Conservation (phyloP, 1,140 invertebrate genomes). For the Onthophagus taurus region DNA sequence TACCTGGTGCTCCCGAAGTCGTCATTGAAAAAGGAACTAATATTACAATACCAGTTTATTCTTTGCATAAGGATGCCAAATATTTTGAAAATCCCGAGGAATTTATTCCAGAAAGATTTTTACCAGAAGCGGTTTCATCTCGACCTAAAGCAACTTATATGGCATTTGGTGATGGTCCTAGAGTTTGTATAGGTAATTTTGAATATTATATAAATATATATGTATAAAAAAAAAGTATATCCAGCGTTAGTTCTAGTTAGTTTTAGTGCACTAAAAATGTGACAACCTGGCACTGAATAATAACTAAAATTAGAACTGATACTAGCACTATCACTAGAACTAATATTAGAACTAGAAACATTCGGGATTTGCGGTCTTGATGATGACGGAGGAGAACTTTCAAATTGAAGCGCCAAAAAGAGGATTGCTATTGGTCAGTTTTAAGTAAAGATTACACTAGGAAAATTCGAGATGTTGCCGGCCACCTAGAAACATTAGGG, state of each 20-base stretch:
- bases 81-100: constrained; percentile 9
- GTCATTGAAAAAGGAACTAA: constrained; percentile 7
- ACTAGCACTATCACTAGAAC: background rate
- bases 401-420: too few species aligned
- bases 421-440: too few species aligned
- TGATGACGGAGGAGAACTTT: too few species aligned
- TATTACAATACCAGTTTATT: constrained; percentile 6
- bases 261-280: too few species aligned
- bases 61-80: constrained; percentile 7
- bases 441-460: too few species aligned
- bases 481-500: too few species aligned
- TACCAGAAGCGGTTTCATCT: background rate
- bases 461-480: too few species aligned
- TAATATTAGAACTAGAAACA: background rate
- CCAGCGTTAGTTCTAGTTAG: background rate
- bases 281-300: too few species aligned
- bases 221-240: background rate
- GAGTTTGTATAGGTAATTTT: constrained; percentile 12
- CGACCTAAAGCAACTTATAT: constrained; percentile 4
- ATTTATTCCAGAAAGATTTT: constrained; percentile 4
- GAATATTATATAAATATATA: background rate
- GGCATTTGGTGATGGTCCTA: constrained; percentile 9
- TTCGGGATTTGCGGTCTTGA: background rate
- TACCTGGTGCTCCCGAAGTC: background rate
- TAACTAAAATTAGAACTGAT: background rate